Conservation (phyloP, 2,797 vertebrate genomes). For the Crocodylus rhombifer region DNA sequence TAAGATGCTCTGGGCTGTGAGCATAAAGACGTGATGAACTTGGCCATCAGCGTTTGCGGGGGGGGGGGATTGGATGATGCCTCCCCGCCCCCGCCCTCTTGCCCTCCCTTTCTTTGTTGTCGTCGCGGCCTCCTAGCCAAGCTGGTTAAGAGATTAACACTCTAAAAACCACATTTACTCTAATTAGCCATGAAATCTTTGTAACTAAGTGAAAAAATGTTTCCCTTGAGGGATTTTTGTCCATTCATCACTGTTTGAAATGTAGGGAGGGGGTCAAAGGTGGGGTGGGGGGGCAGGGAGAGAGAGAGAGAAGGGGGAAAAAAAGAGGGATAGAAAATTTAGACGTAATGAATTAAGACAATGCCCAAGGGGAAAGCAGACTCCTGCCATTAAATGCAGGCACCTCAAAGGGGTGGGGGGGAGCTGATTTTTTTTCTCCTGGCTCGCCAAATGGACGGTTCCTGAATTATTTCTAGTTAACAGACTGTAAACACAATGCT, state of each 20-base stretch:
- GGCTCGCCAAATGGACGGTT: constrained; percentile 23
- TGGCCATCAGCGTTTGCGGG: fast-evolving
- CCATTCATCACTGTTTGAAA: constrained; percentile 81
- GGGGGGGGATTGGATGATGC: neutral
- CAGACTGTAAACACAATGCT: constrained; percentile 74
- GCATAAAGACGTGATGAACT: fast-evolving
- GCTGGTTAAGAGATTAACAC: constrained; percentile 81
- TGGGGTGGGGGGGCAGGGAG: neutral
- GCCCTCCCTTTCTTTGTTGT: constrained; percentile 44
- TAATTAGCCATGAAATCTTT: constrained; percentile 85
- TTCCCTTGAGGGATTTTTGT: constrained; percentile 80
- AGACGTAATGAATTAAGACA: constrained; percentile 76
- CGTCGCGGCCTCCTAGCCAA: constrained; percentile 63
- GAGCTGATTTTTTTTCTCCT: constrained; percentile 14
- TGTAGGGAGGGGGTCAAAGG: neutral
- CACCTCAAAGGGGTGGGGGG: constrained; percentile 50
- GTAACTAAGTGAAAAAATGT: constrained; percentile 84
- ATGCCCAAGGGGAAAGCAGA: constrained; percentile 23
- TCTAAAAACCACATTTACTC: constrained; percentile 81
- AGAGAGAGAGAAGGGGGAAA: neutral
- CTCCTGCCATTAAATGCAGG: constrained; percentile 31
- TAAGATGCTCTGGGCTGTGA: neutral
- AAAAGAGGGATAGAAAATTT: constrained; percentile 10
- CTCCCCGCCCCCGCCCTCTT: neutral
- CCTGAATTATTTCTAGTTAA: constrained; percentile 75